These are phyloP conservation scores for Serranus cabrilla DNA, from an alignment of 2,797 vertebrate species.

Conservation along the genomic window DNA sequence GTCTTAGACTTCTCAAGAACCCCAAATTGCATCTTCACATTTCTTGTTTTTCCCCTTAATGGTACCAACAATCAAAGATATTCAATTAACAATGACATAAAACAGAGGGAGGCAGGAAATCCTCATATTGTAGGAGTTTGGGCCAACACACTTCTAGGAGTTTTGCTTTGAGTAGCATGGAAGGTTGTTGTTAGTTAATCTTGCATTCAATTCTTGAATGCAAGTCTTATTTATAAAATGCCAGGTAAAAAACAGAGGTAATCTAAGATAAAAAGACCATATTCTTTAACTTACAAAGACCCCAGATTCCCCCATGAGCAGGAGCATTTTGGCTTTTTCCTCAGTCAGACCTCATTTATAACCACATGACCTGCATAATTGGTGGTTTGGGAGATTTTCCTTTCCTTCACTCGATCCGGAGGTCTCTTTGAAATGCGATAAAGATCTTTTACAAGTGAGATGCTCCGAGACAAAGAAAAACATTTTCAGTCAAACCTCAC, in stretches of 20 bases:
- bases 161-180: not conserved
- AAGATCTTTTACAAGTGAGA: not conserved
- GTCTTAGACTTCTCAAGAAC: not conserved
- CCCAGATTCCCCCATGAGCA: too few species aligned
- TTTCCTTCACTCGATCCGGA: not conserved
- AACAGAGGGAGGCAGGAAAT: conserved; percentile 5
- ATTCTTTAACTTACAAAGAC: too few species aligned
- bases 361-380: too few species aligned
- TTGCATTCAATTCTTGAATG: not conserved
- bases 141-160: not conserved
- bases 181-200: not conserved
- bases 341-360: too few species aligned
- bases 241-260: too few species aligned
- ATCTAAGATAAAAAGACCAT: too few species aligned
- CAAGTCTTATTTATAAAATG: too few species aligned
- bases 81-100: not conserved
- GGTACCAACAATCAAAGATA: not conserved
- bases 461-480: not conserved
- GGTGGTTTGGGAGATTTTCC: not conserved
- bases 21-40: not conserved
- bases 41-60: not conserved
- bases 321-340: too few species aligned
- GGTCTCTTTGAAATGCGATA: not conserved
- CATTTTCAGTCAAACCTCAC: too few species aligned
- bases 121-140: not conserved